These are phyloP conservation scores for Pogonus chalceus DNA, from an alignment of 1,140 invertebrate genomes.

Conservation along the genomic window DNA sequence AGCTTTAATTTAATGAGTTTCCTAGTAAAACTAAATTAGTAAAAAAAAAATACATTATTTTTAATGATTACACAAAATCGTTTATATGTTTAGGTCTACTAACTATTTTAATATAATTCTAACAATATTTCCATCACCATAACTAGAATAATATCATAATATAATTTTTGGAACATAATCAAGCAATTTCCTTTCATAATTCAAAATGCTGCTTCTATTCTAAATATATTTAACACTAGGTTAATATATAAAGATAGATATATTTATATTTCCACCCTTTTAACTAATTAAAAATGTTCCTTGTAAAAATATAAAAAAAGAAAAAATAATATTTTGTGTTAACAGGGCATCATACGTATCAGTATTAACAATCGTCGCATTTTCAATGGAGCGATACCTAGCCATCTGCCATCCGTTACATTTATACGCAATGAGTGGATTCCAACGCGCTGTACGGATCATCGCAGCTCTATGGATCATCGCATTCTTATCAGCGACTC, in stretches of 20 bases:
- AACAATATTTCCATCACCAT: too few relatives aligned
- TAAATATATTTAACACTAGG: constrained; percentile 5
- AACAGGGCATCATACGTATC: constrained; percentile 77
- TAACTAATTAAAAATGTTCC: neutral
- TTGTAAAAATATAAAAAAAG: neutral
- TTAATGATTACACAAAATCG: too few relatives aligned
- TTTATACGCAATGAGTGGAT: constrained; percentile 65
- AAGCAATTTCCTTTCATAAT: too few relatives aligned
- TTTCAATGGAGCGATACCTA: constrained; percentile 77
- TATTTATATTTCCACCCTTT: constrained; percentile 1
- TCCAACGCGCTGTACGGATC: constrained; percentile 69
- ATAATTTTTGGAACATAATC: constrained; percentile 2
- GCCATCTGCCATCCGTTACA: constrained; percentile 86
- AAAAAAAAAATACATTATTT: too few relatives aligned
- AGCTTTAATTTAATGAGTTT: too few relatives aligned
- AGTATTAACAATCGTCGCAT: constrained; percentile 81
- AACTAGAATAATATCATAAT: too few relatives aligned
- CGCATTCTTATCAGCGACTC: constrained; percentile 63
- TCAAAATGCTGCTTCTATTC: constrained; percentile 8
- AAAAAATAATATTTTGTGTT: constrained; percentile 16
- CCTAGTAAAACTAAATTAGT: too few relatives aligned
- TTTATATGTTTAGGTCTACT: too few relatives aligned
- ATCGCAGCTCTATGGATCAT: constrained; percentile 71
- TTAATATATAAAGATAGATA: neutral
- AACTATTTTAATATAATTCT: too few relatives aligned